These are phyloP conservation scores for Zoanthus sansibaricus DNA, from an alignment of 92 coral and sea anemone species.

Conservation along the genomic window DNA sequence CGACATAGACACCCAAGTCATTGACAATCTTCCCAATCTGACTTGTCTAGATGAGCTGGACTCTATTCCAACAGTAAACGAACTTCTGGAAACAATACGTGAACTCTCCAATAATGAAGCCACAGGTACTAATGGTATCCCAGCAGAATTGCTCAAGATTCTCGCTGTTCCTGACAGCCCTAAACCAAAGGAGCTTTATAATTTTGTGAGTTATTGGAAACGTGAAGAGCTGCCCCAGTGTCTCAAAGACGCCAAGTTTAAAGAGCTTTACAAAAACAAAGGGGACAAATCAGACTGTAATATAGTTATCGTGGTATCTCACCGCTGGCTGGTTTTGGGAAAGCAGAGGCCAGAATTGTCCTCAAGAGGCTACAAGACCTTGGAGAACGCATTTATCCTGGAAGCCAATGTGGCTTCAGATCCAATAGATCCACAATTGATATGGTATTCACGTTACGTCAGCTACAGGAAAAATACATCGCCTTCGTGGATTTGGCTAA, in stretches of 20 bases:
- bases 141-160: slow-evolving; percentile 11
- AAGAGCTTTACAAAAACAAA: slow-evolving; percentile 4
- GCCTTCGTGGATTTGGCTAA: no score
- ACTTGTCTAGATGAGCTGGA: neutral
- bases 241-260: slow-evolving; percentile 15
- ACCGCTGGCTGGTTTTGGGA: neutral
- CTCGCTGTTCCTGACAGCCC: slow-evolving; percentile 13
- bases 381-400: neutral
- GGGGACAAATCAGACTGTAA: neutral
- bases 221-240: slow-evolving; percentile 2
- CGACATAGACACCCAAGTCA: slow-evolving; percentile 1
- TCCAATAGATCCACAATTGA: neutral
- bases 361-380: neutral
- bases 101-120: slow-evolving; percentile 1
- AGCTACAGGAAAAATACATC: neutral
- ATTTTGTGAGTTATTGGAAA: slow-evolving; percentile 2
- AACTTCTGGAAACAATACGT: slow-evolving; percentile 16
- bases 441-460: neutral
- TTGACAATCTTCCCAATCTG: neutral
- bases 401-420: neutral
- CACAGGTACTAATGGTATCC: slow-evolving; percentile 13
- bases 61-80: neutral
- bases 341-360: neutral
- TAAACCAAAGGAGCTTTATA: neutral
- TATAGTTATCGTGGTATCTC: neutral